A percentile compares a stretch with the other conserved stretches of the same genome.
phyloP scores from a whole-genome alignment of 2,797 vertebrate genomes.

The Acanthurus leucopareius region DNA sequence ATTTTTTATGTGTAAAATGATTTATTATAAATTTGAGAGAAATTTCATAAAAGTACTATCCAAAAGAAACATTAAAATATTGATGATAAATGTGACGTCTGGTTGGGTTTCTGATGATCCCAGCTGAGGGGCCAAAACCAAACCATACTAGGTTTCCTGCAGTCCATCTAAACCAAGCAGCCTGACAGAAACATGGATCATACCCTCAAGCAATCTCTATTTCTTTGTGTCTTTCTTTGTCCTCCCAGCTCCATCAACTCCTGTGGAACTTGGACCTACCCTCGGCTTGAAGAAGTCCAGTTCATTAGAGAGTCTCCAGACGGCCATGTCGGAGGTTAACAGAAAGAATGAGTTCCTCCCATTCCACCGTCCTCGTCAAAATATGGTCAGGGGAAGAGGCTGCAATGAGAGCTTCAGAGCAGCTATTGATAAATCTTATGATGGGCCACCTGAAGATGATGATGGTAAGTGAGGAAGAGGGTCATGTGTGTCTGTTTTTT shows the following conservation, averaged over 20 bases:
- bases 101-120: neutral
- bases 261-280: conserved; percentile 91
- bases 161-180: neutral
- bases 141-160: neutral
- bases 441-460: conserved; percentile 91
- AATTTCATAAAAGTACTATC: neutral
- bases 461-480: conserved; percentile 83
- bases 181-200: neutral
- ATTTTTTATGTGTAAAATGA: neutral
- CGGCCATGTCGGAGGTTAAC: conserved; percentile 92
- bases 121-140: neutral
- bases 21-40: neutral
- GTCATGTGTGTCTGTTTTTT: neutral
- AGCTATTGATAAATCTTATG: conserved; percentile 97
- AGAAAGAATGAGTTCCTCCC: conserved; percentile 92
- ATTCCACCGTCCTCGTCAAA: conserved; percentile 93
- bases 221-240: neutral
- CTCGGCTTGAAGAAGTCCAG: conserved; percentile 97
- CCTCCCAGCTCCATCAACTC: conserved; percentile 49
- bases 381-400: conserved; percentile 95
- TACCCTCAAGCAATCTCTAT: neutral
- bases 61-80: neutral
- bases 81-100: neutral
- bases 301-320: conserved; percentile 97
- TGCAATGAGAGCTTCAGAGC: conserved; percentile 98